Conservation (phyloP, 2,888 invertebrate genomes). For the Ptilodon capucinus region DNA sequence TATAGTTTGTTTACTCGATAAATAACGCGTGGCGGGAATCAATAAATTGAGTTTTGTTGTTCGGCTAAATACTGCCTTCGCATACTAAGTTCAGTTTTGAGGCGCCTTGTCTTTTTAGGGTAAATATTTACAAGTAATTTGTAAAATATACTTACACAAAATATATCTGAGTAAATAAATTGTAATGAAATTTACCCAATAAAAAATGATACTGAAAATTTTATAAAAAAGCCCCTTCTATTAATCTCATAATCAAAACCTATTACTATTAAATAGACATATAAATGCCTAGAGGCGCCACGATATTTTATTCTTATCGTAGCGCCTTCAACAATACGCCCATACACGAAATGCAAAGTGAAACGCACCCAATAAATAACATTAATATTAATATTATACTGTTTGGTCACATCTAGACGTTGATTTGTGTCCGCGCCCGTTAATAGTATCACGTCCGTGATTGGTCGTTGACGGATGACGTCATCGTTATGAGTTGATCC, state of each 20-base stretch:
- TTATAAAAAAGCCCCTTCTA: too few relatives aligned
- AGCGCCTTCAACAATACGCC: constrained; percentile 1
- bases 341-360: constrained; percentile 2
- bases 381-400: constrained; percentile 25
- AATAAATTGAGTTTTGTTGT: neutral
- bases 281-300: neutral
- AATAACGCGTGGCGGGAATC: neutral
- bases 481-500: constrained; percentile 36
- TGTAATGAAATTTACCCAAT: too few relatives aligned
- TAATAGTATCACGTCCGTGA: constrained; percentile 56
- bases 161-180: too few relatives aligned
- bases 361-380: constrained; percentile 1
- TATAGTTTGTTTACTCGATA: neutral
- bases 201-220: too few relatives aligned
- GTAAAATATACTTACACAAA: too few relatives aligned
- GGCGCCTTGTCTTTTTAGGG: neutral
- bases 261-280: neutral
- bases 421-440: constrained; percentile 39
- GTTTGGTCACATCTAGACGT: constrained; percentile 26
- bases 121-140: neutral
- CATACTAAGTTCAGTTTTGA: neutral
- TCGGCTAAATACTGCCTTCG: neutral
- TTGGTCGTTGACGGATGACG: constrained; percentile 58
- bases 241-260: neutral
- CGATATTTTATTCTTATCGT: constrained; percentile 1